Conservation (phyloP, 2,888 invertebrate species). For the Cephus spinipes region DNA sequence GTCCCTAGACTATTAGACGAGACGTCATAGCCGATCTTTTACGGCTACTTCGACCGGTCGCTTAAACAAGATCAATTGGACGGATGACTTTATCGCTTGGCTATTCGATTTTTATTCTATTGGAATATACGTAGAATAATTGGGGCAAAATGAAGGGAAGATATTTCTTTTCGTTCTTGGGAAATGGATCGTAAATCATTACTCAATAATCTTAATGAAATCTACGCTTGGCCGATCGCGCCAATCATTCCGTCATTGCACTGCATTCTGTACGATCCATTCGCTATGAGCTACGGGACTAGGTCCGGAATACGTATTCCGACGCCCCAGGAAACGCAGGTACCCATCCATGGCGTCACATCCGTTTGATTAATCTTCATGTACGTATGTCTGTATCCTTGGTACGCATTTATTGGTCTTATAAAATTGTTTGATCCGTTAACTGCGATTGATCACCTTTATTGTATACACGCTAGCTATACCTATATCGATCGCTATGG, state of each 20-base stretch:
- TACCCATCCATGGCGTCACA: slow-evolving; percentile 46
- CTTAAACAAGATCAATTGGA: neutral
- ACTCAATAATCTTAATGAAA: slow-evolving; percentile 12
- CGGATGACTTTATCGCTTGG: neutral
- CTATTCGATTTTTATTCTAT: neutral
- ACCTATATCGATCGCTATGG: neutral
- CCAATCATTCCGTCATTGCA: neutral
- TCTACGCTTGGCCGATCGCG: slow-evolving; percentile 5
- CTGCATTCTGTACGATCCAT: neutral
- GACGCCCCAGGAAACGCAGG: neutral
- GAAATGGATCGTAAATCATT: slow-evolving; percentile 15
- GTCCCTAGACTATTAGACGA: slow-evolving; percentile 61
- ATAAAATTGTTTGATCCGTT: neutral
- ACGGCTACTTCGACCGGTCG: neutral
- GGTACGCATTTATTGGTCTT: neutral
- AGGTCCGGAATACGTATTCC: neutral
- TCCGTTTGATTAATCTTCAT: slow-evolving; percentile 36
- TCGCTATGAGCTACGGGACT: neutral
- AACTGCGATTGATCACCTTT: neutral
- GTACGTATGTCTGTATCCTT: neutral
- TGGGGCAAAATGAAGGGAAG: neutral
- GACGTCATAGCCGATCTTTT: neutral
- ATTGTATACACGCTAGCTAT: slow-evolving; percentile 14
- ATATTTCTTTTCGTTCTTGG: slow-evolving; percentile 1
- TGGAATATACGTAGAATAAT: neutral